Conservation (phyloP, 2,888 invertebrate species). For the Odontocolon sp. region DNA sequence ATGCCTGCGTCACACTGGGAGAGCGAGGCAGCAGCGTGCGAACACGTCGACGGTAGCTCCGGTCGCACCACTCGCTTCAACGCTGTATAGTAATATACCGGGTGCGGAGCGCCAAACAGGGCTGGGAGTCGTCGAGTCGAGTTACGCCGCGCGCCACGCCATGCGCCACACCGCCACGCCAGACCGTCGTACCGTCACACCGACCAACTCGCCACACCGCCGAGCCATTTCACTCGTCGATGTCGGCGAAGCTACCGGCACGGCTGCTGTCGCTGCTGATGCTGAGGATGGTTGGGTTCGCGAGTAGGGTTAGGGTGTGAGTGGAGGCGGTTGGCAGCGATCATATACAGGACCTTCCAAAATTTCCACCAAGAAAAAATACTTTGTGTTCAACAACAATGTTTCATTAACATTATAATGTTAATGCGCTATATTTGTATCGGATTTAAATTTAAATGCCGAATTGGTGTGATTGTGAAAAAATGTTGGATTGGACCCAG, state of each 20-base stretch:
- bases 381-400: no score
- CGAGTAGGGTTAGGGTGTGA: slow-evolving; percentile 12
- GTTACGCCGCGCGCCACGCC: not conserved
- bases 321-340: slow-evolving; percentile 17
- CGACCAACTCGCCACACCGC: slow-evolving; percentile 18
- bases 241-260: slow-evolving; percentile 13
- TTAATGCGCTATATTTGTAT: no score
- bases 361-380: no score
- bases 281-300: slow-evolving; percentile 26
- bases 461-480: no score
- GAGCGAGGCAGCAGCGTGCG: not conserved
- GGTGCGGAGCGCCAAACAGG: no score
- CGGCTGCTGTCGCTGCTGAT: slow-evolving; percentile 16
- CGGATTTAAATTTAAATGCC: no score
- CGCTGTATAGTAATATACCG: slow-evolving; percentile 22
- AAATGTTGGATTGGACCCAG: no score
- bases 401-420: no score
- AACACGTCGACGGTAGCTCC: slow-evolving; percentile 46
- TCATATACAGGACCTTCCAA: slow-evolving; percentile 1
- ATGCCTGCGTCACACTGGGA: slow-evolving; percentile 54
- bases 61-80: slow-evolving; percentile 51
- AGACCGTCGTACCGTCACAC: slow-evolving; percentile 3
- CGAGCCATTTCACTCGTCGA: slow-evolving; percentile 55
- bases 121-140: slow-evolving; percentile 30
- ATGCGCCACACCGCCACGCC: no score